These are phyloP conservation scores for Oncorhynchus nerka DNA, from an alignment of 2,113 vertebrate genomes.

Conservation along the genomic window DNA sequence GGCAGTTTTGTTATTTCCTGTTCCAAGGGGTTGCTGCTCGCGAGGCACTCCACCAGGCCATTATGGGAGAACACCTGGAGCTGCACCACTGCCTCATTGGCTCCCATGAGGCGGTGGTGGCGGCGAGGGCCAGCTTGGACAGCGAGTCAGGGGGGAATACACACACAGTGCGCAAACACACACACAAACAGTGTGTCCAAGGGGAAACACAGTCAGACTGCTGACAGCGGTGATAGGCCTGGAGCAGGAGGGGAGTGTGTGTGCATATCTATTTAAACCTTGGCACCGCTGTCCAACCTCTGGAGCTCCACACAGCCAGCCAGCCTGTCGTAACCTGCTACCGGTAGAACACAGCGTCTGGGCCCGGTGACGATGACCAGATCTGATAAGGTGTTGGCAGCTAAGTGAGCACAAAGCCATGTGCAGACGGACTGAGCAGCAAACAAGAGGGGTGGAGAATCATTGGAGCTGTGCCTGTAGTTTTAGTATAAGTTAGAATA, in stretches of 20 bases:
- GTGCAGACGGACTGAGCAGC: neutral
- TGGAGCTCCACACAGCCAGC: conserved; percentile 18
- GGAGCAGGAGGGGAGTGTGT: conserved; percentile 12
- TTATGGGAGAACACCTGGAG: conserved; percentile 58
- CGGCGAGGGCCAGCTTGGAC: neutral
- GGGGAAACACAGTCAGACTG: conserved; percentile 26
- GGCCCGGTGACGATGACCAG: conserved; percentile 30
- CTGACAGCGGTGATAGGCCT: conserved; percentile 56
- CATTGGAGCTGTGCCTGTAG: too few species aligned
- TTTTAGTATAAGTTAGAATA: too few species aligned
- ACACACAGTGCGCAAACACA: conserved; percentile 19
- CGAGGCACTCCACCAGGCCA: neutral
- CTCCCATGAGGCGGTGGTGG: conserved; percentile 25
- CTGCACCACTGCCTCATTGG: conserved; percentile 29
- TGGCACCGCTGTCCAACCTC: conserved; percentile 20
- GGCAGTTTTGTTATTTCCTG: neutral
- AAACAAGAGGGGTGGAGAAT: neutral
- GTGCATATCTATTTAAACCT: conserved; percentile 50
- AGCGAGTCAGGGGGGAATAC: conserved; percentile 39
- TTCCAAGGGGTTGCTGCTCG: neutral
- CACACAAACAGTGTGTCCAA: conserved; percentile 41
- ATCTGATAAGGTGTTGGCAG: conserved; percentile 43
- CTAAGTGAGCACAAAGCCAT: conserved; percentile 5
- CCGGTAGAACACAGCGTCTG: conserved; percentile 4
- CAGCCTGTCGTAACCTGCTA: neutral